A percentile compares a stretch with the other conserved stretches of the same genome.
phyloP scores from a whole-genome alignment of 2,113 vertebrate genomes.

The Macrotus californicus region DNA sequence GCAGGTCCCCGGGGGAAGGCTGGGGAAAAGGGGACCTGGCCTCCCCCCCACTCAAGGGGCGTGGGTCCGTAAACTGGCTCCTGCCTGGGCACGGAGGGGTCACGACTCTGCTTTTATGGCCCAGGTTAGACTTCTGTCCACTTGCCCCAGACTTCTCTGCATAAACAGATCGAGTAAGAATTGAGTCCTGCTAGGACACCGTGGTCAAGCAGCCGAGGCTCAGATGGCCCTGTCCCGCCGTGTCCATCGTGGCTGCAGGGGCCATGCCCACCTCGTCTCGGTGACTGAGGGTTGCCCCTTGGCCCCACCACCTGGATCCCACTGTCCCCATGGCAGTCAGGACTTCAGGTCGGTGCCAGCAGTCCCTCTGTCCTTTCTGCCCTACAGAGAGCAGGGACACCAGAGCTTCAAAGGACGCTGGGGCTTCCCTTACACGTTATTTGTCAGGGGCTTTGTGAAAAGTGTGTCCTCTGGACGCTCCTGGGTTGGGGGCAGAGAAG shows the following conservation, averaged over 20 bases:
- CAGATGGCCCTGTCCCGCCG: accelerated
- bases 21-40: background rate
- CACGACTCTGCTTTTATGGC: background rate
- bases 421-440: background rate
- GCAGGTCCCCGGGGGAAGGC: too few species aligned
- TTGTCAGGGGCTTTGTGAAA: background rate
- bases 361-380: too few species aligned
- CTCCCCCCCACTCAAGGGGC: background rate
- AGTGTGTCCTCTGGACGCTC: background rate
- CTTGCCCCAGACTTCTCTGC: background rate
- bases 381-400: accelerated
- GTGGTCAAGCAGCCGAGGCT: accelerated
- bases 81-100: background rate
- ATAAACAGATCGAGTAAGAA: background rate
- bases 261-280: accelerated
- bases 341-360: background rate
- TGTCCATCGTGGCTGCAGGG: accelerated
- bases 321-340: accelerated
- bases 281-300: too few species aligned
- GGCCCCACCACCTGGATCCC: background rate
- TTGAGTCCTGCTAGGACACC: background rate
- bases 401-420: background rate
- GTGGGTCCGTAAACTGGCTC: background rate
- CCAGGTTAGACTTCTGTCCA: background rate
- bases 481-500: accelerated